Evolutionary conservation across 2,888 invertebrate genomes (phyloP).

Genomic region (Diaprepes abbreviatus): DNA sequence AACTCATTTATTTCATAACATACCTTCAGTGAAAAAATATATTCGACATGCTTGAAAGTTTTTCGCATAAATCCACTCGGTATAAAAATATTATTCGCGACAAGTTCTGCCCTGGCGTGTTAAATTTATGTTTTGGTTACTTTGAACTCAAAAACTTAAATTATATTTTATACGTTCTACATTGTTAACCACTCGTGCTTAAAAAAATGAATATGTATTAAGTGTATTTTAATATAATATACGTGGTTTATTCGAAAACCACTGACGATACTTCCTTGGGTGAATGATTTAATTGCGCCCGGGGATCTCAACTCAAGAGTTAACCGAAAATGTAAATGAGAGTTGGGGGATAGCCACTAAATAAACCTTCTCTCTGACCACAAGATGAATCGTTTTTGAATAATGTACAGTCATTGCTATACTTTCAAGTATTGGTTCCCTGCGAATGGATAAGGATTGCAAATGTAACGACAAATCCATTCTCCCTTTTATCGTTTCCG

Average conservation of each 20-base stretch:
- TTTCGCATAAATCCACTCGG: too few species aligned
- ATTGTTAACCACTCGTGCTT: neutral
- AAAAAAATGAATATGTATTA: neutral
- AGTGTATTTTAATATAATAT: neutral
- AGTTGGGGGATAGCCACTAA: constrained; percentile 54
- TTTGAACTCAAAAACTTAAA: too few species aligned
- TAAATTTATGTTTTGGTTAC: too few species aligned
- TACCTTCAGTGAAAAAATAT: too few species aligned
- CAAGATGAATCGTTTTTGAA: constrained; percentile 63
- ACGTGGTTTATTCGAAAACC: constrained; percentile 3
- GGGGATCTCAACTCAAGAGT: constrained; percentile 56
- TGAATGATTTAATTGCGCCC: constrained; percentile 59
- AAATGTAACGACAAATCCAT: constrained; percentile 52
- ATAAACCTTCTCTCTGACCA: constrained; percentile 59
- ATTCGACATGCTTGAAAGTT: too few species aligned
- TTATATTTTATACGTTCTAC: too few species aligned
- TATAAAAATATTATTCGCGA: too few species aligned
- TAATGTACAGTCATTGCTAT: constrained; percentile 62
- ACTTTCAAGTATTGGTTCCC: constrained; percentile 56
- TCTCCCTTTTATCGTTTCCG: constrained; percentile 46
- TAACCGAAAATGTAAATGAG: constrained; percentile 60
- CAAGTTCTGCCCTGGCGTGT: too few species aligned
- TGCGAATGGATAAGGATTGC: constrained; percentile 54
- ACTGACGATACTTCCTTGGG: constrained; percentile 54
- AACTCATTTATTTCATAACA: too few species aligned